A percentile compares a stretch with the other conserved stretches of the same genome.
These are phyloP conservation scores for Brachyptera putata DNA, from an alignment of 2,888 invertebrate species.

Conservation along the genomic window DNA sequence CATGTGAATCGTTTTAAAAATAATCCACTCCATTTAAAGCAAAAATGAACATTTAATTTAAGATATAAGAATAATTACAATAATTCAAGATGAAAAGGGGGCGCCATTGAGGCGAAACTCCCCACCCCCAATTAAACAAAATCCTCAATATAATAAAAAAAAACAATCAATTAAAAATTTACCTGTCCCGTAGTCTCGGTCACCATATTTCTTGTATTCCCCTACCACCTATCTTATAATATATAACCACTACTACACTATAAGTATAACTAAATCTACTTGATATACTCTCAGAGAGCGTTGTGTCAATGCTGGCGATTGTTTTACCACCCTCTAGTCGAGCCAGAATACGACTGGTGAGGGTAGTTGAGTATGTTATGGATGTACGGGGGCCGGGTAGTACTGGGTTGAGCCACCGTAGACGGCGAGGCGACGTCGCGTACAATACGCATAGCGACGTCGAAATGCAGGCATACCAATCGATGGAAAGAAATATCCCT, in stretches of 20 bases:
- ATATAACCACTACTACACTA: too few relatives aligned
- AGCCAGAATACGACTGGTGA: not conserved
- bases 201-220: constrained; percentile 22
- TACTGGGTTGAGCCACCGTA: too few relatives aligned
- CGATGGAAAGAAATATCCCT: not conserved
- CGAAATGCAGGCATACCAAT: not conserved
- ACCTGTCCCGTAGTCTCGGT: constrained; percentile 30
- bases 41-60: too few relatives aligned
- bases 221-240: not conserved
- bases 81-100: too few relatives aligned
- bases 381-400: too few relatives aligned
- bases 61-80: too few relatives aligned
- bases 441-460: constrained; percentile 5
- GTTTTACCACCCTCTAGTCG: not conserved
- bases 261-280: not conserved
- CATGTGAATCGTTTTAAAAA: too few relatives aligned
- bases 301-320: too few relatives aligned
- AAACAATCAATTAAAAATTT: constrained; percentile 10
- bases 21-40: too few relatives aligned
- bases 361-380: too few relatives aligned
- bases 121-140: too few relatives aligned
- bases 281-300: not conserved
- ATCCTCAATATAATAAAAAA: not conserved
- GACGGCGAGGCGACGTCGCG: not conserved
- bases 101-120: too few relatives aligned